phyloP scores from a whole-genome alignment of 2,797 vertebrate genomes.

The Tauraco hartlaubi region DNA sequence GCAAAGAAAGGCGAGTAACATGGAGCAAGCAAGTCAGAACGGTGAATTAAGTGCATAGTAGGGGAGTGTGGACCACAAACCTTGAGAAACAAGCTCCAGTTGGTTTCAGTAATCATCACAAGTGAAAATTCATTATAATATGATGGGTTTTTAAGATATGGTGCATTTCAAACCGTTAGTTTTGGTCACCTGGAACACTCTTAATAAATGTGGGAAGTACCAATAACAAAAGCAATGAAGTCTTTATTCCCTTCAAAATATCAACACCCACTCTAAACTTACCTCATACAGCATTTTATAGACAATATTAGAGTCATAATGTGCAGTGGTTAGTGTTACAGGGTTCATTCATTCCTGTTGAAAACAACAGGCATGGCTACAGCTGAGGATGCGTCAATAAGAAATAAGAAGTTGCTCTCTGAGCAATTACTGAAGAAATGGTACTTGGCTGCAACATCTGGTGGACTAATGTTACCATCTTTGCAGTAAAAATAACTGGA shows the following conservation, averaged over 20 bases:
- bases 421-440: conserved; percentile 30
- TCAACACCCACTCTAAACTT: not conserved
- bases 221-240: not conserved
- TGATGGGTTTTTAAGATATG: not conserved
- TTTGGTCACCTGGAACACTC: not conserved
- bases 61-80: not conserved
- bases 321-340: not conserved
- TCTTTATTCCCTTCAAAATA: not conserved
- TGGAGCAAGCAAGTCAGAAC: not conserved
- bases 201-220: not conserved
- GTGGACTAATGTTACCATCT: not conserved
- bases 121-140: not conserved
- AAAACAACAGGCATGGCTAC: not conserved
- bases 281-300: not conserved
- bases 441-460: not conserved
- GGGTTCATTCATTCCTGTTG: not conserved
- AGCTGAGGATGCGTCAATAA: conserved; percentile 13
- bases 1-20: not conserved
- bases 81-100: not conserved
- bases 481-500: conserved; percentile 9
- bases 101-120: not conserved
- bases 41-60: not conserved
- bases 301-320: not conserved
- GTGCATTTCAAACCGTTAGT: not conserved
- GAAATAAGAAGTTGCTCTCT: not conserved